These are phyloP conservation scores for Anguilla japonica DNA, from an alignment of 2,113 vertebrate species.

Conservation along the genomic window DNA sequence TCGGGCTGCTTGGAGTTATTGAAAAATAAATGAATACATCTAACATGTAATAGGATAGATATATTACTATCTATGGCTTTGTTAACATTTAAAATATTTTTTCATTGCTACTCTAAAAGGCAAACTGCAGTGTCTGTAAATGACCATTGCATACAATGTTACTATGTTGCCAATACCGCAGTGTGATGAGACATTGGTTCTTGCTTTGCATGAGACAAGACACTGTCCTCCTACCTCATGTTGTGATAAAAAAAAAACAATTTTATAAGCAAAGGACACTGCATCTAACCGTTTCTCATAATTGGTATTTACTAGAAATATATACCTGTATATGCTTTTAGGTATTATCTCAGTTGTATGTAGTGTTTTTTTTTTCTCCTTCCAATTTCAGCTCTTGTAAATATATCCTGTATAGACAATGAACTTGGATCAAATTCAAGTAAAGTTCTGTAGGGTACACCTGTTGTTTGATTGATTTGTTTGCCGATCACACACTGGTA, in stretches of 20 bases:
- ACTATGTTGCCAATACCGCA: conserved; percentile 72
- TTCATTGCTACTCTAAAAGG: conserved; percentile 59
- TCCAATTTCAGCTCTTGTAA: conserved; percentile 67
- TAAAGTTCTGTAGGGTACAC: conserved; percentile 76
- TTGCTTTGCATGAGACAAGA: conserved; percentile 73
- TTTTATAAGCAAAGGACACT: conserved; percentile 75
- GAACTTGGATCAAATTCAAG: conserved; percentile 78
- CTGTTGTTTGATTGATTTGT: conserved; percentile 7
- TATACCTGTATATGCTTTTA: conserved; percentile 75
- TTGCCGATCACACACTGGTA: background rate
- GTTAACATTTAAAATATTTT: conserved; percentile 31
- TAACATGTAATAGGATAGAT: conserved; percentile 29
- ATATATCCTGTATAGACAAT: conserved; percentile 72
- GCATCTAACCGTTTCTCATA: conserved; percentile 71
- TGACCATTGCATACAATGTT: conserved; percentile 62
- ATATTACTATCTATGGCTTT: conserved; percentile 50
- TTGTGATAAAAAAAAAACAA: conserved; percentile 74
- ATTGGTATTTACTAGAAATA: conserved; percentile 69
- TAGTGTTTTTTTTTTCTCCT: conserved; percentile 61
- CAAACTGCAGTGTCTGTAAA: conserved; percentile 65
- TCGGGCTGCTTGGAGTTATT: conserved; percentile 16
- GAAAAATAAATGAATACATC: background rate
- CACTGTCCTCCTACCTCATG: conserved; percentile 80
- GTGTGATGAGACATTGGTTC: conserved; percentile 73
- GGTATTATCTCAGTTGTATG: conserved; percentile 74